A percentile compares a stretch with the other conserved stretches of the same genome.
Evolutionary conservation across 2,888 invertebrate genomes (phyloP).

Genomic region (Euphydryas editha): DNA sequence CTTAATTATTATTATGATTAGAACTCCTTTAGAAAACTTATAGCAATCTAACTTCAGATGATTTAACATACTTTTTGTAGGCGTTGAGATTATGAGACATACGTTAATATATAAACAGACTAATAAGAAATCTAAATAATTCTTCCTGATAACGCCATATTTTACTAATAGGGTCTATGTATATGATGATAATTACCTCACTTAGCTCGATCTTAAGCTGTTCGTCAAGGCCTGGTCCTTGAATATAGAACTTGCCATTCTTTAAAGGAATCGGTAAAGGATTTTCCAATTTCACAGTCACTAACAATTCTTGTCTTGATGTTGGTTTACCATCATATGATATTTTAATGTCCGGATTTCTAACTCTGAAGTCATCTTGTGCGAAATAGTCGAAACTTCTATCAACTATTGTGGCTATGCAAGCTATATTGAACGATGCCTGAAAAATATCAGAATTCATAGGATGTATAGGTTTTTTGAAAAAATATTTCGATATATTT

Average conservation of each 20-base stretch:
- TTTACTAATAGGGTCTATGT: too few relatives aligned
- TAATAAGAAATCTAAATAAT: too few relatives aligned
- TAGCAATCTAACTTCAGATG: too few relatives aligned
- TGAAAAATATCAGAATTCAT: conserved; percentile 25
- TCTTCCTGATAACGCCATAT: too few relatives aligned
- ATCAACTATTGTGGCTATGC: conserved; percentile 90
- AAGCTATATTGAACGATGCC: conserved; percentile 93
- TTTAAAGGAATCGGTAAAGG: conserved; percentile 91
- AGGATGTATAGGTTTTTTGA: too few relatives aligned
- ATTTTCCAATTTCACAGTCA: conserved; percentile 89
- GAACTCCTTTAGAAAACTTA: too few relatives aligned
- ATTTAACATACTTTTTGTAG: too few relatives aligned
- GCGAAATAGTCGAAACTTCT: conserved; percentile 94
- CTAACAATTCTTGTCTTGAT: conserved; percentile 79
- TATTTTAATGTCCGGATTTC: conserved; percentile 95
- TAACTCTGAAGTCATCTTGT: conserved; percentile 94
- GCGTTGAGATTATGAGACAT: too few relatives aligned
- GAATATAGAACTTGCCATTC: conserved; percentile 90
- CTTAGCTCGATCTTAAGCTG: conserved; percentile 88
- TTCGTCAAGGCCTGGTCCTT: conserved; percentile 91
- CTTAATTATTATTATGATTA: too few relatives aligned
- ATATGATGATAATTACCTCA: conserved; percentile 72
- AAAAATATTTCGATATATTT: too few relatives aligned
- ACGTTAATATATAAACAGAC: too few relatives aligned
- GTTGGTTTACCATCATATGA: conserved; percentile 82